Conservation (phyloP, 2,888 invertebrate species). For the Drosophila koepferae region DNA sequence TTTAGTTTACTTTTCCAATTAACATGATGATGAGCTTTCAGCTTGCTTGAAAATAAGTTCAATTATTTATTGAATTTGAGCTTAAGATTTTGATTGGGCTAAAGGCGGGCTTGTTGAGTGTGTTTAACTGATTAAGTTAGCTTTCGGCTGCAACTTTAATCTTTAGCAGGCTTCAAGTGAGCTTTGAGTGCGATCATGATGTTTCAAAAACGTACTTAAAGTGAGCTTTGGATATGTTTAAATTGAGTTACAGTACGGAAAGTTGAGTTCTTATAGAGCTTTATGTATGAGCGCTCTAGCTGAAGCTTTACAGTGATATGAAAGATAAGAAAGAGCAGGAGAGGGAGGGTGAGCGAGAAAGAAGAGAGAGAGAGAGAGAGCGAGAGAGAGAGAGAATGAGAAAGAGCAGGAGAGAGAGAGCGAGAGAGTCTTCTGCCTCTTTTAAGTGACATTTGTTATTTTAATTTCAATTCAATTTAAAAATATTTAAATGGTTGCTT, state of each 20-base stretch:
- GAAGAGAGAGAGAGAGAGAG: neutral
- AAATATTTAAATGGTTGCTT: no score
- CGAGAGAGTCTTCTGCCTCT: no score
- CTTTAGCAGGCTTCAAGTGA: neutral
- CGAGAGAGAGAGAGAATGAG: neutral
- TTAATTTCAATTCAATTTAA: no score
- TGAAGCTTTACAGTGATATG: neutral
- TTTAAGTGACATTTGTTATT: no score
- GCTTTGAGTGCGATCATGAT: no score
- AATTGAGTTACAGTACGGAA: no score
- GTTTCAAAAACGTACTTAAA: neutral
- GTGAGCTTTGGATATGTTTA: neutral
- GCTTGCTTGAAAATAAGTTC: neutral
- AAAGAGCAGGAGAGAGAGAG: neutral
- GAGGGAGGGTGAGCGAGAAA: neutral
- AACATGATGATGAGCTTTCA: no score
- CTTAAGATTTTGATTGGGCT: no score
- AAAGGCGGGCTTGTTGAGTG: no score
- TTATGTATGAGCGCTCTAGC: neutral
- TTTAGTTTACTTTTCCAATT: neutral
- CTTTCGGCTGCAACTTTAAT: neutral
- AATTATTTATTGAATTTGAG: no score
- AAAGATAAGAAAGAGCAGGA: no score
- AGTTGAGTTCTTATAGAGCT: neutral
- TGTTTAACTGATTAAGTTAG: neutral